Base-by-base conservation (phyloP, 2,797 vertebrate species). In the Sebastes hubbsi region DNA sequence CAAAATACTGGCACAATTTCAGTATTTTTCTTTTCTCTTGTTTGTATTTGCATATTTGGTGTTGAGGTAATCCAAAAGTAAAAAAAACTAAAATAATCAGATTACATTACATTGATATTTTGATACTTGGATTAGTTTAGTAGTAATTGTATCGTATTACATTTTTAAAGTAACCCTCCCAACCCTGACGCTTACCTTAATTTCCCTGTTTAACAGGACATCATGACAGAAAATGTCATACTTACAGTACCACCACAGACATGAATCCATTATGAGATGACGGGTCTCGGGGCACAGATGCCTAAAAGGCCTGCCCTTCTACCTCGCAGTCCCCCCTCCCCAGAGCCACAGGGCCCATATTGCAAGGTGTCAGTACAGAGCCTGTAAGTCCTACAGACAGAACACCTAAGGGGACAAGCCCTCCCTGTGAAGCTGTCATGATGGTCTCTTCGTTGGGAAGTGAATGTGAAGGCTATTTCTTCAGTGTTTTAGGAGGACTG, bases 381-480 rank as follows among this genome's bases (percentile, higher is more conserved):
- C 67, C 34, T 16, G 36, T n/a, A 61, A 73, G 60, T 72, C 34
- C 20, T 49, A 29, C 20, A 69, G n/a, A n/a, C 18, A 14, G 54
- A 59, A 58, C 58, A 66, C 38, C 62, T 25, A 24, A 11, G 66
- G 81, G 54, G 54, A 69, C 36, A 78, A 72, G 67, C 49, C 22
- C 59, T 72, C 67, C 49, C 13, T 22, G 56, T 74, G 55, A 65
- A 54, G 8, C 54, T 64, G 74, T 63, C 58, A 30, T n/a, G 62
- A 25, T 52, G 54, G 63, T 25, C 27, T 66, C 49, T 69, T 79
- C 52, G 18, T 66, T 69, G 25, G 55, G 29, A 42, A 83, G 24
- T 32, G 30, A 79, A 65, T 54, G 13, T 20, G 24, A 75, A 54
- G 32, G 9, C 5, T 25, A 8, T 65, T 73, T 67, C 25, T 54